Percentiles rank a stretch among this genome's conserved stretches.
phyloP scores from a whole-genome alignment of 2,888 invertebrate species.

The Diogma glabrata region DNA sequence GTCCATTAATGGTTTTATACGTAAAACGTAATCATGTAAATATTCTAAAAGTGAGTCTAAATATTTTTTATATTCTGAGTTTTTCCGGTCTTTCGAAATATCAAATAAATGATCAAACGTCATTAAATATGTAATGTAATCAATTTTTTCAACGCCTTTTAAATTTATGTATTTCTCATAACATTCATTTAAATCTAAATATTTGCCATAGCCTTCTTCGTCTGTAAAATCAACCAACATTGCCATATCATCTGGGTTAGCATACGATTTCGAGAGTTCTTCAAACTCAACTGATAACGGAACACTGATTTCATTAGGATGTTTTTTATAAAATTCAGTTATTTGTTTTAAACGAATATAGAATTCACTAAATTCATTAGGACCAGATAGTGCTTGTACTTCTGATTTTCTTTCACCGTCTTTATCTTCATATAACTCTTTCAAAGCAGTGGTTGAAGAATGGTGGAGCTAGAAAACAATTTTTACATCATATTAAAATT shows the following conservation, averaged over 20 bases:
- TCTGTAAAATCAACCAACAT: conserved; percentile 93
- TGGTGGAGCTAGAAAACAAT: conserved; percentile 49
- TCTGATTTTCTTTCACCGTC: conserved; percentile 92
- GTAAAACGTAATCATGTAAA: conserved; percentile 65
- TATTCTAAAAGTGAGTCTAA: conserved; percentile 74
- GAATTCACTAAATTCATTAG: conserved; percentile 98
- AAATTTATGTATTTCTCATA: conserved; percentile 94
- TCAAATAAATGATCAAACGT: conserved; percentile 94
- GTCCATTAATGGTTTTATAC: conserved; percentile 80
- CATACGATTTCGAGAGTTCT: conserved; percentile 77
- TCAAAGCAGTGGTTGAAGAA: conserved; percentile 65
- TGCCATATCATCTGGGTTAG: conserved; percentile 79
- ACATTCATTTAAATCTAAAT: conserved; percentile 92
- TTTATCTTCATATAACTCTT: conserved; percentile 92
- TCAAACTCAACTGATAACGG: conserved; percentile 98
- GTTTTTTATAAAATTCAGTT: conserved; percentile 91
- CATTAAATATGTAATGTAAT: conserved; percentile 90
- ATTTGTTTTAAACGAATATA: conserved; percentile 87
- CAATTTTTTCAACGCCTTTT: conserved; percentile 92
- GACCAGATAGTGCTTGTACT: conserved; percentile 87
- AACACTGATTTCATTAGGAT: conserved; percentile 89
- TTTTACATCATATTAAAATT: not conserved
- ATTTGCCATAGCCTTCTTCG: conserved; percentile 98
- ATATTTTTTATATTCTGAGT: conserved; percentile 78
- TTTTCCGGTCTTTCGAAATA: conserved; percentile 82